Evolutionary conservation across 2,113 vertebrate species (phyloP).

Genomic region (Okapia johnstoni): DNA sequence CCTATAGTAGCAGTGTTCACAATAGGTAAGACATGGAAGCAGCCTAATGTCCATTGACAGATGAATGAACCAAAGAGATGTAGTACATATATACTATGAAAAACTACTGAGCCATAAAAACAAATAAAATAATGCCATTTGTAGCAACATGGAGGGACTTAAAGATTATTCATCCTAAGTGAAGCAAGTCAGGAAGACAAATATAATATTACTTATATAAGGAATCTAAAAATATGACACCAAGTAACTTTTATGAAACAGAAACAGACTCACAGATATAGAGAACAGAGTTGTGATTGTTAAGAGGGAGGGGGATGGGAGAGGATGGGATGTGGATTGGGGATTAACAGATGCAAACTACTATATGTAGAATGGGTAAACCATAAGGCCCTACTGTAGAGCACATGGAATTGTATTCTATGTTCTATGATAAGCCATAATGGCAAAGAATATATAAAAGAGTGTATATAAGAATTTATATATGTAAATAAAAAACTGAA

Average conservation of each 20-base stretch:
- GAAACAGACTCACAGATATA: neutral
- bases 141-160: neutral
- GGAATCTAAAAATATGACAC: neutral
- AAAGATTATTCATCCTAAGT: neutral
- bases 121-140: neutral
- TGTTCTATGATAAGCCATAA: neutral
- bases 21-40: neutral
- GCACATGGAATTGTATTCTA: neutral
- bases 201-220: neutral
- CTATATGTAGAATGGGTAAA: neutral
- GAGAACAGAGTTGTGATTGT: neutral
- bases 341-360: neutral
- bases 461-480: neutral
- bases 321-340: neutral
- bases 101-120: neutral
- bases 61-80: neutral
- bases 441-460: neutral
- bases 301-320: neutral
- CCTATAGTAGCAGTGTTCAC: neutral
- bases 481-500: neutral
- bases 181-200: neutral
- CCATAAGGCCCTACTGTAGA: neutral
- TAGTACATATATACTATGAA: neutral
- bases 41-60: neutral
- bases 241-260: neutral